Base-by-base conservation (phyloP, 2,797 vertebrate species). In the Crenuchus spilurus region DNA sequence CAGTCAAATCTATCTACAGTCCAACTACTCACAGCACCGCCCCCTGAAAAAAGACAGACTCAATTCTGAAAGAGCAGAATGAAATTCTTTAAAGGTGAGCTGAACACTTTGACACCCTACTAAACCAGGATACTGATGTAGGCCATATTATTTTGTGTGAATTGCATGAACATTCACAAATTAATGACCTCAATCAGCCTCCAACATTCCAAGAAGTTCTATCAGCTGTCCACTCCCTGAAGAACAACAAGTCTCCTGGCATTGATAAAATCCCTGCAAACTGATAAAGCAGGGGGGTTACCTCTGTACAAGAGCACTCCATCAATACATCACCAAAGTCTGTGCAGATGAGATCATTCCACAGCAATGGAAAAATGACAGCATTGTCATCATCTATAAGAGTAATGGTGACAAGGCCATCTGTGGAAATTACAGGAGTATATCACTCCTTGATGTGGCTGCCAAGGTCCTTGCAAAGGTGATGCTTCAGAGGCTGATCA, bases 391-490 rank as follows among this genome's bases (percentile, higher is more conserved):
- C 18, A 62, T 62, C 14, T 72, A 72, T 51, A 62, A 72, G 28
- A 70, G 41, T 6, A 54, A 44, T 9, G 62, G 61, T 30, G 72
- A 55, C 9, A 74, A 55, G 13, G 16, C 26, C 39, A 46, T 46
- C 3, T 74, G 37, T n/a, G 14, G 48, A n/a, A 52, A 64, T 4
- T 35, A 31, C 18, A 35, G 63, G 35, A 24, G 70, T 22, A 64
- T 52, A 44, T 24, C 49, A 42, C 60, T 71, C 6, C 58, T 74
- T 64, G 33, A 57, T 31, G 71, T 74, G 52, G 71, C 55, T 20
- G 65, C 44, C 9, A 75, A 75, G 63, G 67, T 79, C 58, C 41
- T 75, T 42, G 58, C 60, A 6, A 74, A 73, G n/a, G 30, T n/a
- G n/a, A n/a, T n/a, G n/a, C n/a, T n/a, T n/a, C n/a, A n/a, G n/a